Conservation (phyloP, 1,140 invertebrate genomes). For the Ceratoteleas bidentatus region DNA sequence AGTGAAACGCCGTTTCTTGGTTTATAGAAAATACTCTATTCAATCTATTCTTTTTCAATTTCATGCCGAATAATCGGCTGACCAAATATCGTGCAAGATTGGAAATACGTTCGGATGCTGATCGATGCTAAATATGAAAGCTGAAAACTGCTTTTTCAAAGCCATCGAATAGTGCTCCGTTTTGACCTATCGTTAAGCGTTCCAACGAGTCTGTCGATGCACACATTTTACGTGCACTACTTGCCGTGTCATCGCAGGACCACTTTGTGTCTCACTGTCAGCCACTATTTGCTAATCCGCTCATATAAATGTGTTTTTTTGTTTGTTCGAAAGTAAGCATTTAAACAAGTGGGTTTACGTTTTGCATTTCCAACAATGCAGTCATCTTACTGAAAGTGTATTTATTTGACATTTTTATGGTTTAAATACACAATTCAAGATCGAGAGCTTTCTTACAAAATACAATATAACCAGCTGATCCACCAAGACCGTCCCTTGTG, state of each 20-base stretch:
- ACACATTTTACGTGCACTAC: conserved; percentile 22
- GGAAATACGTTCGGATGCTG: conserved; percentile 44
- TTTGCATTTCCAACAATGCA: no score
- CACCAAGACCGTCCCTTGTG: no score
- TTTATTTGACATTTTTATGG: no score
- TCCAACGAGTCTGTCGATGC: conserved; percentile 5
- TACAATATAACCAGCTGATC: no score
- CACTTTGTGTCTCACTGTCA: conserved; percentile 16
- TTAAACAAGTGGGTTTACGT: no score
- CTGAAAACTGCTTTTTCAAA: conserved; percentile 46
- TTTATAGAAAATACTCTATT: conserved; percentile 26
- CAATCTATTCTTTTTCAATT: conserved; percentile 37
- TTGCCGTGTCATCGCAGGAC: conserved; percentile 15
- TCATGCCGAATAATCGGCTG: conserved; percentile 57
- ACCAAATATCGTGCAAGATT: conserved; percentile 51
- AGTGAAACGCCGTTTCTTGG: conserved; percentile 14
- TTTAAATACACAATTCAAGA: no score
- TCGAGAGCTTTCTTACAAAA: no score
- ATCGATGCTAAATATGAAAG: conserved; percentile 54
- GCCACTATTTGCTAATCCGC: conserved; percentile 26
- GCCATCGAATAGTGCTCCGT: conserved; percentile 22
- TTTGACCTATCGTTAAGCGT: conserved; percentile 37
- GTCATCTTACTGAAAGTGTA: not conserved
- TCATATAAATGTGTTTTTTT: not conserved
- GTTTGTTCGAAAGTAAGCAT: no score